Conservation (phyloP, 2,113 vertebrate genomes). For the Anarrhichthys ocellatus region DNA sequence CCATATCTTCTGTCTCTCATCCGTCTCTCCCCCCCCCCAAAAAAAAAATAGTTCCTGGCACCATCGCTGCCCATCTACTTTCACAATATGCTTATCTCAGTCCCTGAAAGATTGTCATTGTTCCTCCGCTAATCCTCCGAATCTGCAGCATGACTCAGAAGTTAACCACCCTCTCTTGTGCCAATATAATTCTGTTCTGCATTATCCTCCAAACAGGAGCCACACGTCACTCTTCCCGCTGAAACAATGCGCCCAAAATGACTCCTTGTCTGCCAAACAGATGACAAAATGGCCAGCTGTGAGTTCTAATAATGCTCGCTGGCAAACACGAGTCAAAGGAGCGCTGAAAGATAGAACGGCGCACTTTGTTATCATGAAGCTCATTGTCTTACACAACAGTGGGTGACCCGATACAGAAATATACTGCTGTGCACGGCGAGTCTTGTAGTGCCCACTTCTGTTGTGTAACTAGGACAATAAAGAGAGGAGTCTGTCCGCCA, state of each 20-base stretch:
- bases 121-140: slow-evolving; percentile 78
- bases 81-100: slow-evolving; percentile 81
- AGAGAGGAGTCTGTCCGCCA: background rate
- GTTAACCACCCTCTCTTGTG: slow-evolving; percentile 70
- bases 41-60: slow-evolving; percentile 69
- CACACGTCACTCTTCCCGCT: slow-evolving; percentile 48
- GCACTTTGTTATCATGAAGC: slow-evolving; percentile 56
- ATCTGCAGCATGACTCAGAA: slow-evolving; percentile 81
- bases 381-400: slow-evolving; percentile 51
- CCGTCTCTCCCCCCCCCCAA: slow-evolving; percentile 32
- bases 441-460: background rate
- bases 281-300: slow-evolving; percentile 76
- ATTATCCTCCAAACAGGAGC: slow-evolving; percentile 69
- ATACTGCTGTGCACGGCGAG: slow-evolving; percentile 18
- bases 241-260: slow-evolving; percentile 71
- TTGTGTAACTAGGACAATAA: slow-evolving; percentile 21
- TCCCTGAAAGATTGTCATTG: slow-evolving; percentile 80
- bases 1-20: slow-evolving; percentile 66
- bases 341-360: slow-evolving; percentile 54
- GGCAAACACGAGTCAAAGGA: slow-evolving; percentile 65
- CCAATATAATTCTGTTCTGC: slow-evolving; percentile 68
- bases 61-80: slow-evolving; percentile 67
- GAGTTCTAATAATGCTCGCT: slow-evolving; percentile 68
- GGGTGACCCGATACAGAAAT: slow-evolving; percentile 35
- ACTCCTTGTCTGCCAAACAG: slow-evolving; percentile 71